Base-by-base conservation (phyloP, 2,113 vertebrate genomes). In the Steatornis caripensis region DNA sequence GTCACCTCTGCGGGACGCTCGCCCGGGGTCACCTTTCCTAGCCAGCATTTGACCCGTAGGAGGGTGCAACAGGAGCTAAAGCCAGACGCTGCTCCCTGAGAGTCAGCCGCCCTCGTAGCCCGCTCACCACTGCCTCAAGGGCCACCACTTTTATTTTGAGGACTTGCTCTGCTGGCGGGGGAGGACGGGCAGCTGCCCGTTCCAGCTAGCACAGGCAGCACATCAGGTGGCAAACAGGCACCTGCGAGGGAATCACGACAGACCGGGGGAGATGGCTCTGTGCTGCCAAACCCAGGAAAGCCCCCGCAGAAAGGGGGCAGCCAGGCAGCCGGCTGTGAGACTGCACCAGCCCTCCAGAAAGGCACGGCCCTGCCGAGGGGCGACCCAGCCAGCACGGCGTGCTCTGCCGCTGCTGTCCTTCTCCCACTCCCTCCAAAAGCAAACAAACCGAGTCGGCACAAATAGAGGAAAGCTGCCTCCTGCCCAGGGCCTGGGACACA, bases 401-500 rank as follows among this genome's bases (percentile, higher is more conserved):
- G n/a, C n/a, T n/a, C n/a, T n/a, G n/a, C n/a, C n/a, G n/a, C n/a
- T n/a, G n/a, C n/a, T n/a, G n/a, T n/a, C 76, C 79, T 62, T 30
- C 70, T 81, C 37, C 58, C 39, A 5, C 65, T 84, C 68, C 76
- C 83, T 74, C 78, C 84, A 49, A 23, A 39, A 82, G 54, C 64
- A 43, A 32, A 70, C 75, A 64, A 68, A 68, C 15, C 65, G n/a
- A 58, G 51, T 65, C 11, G 80, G 75, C 26, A 51, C 87, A 80
- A 95, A 88, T 9, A 93, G 69, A 71, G 84, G 54, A 22, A 81
- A 51, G 55, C 60, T 87, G 86, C 81, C 90, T 91, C 84, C 76
- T 94, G 93, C 94, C 89, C 90, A 61, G 88, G 75, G 65, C 89
- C 89, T 29, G 70, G 46, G 64, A 93, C 68, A 95, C 91, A 93